Evolutionary conservation across 2,888 invertebrate species (phyloP), one percentile per base, ranked within the genome.

Genomic region (Drosophila basisetae): DNA sequence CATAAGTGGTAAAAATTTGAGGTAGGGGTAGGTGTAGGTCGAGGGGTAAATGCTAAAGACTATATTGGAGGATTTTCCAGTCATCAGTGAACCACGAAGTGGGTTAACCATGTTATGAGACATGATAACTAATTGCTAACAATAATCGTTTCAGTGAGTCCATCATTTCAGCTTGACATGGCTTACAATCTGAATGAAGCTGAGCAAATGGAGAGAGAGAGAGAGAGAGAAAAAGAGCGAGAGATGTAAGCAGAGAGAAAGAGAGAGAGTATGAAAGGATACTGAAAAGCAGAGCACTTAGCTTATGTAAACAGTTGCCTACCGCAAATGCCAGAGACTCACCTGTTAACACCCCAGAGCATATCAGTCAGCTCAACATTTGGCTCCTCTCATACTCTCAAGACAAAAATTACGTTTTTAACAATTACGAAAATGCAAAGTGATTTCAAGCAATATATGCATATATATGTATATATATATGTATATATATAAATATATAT

Each of bases 381-480:
- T 58, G 37, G n/a, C 35, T 37, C 31, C 58, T 9, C 5, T 4
- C 4, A n/a, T 33, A 4, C 25, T 16, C 52, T 31, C 80, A 76
- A 67, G 59, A 79, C 76, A 79, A 47, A 47, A 28, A 80, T 65
- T 35, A 35, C 4, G 11, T 4, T 76, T 76, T 68, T 60, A 71
- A 60, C 80, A 80, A 78, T 76, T 78, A 78, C 80, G 71, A 63
- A 71, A 71, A 78, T 80, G 76, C 41, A 68, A 80, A 80, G 63
- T 80, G 71, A 58, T 41, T 47, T 33, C 33, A 11, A 11, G 33
- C 11, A 4, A 4, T 33, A 33, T 33, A n/a, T n/a, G n/a, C n/a
- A n/a, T n/a, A n/a, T n/a, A 9, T 9, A 10, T 33, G 10, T 4
- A 11, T 4, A 1, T 33, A 33, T 33, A 33, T 11, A 4, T 1